Conservation (phyloP, 2,888 invertebrate species). For the Lysandra coridon region DNA sequence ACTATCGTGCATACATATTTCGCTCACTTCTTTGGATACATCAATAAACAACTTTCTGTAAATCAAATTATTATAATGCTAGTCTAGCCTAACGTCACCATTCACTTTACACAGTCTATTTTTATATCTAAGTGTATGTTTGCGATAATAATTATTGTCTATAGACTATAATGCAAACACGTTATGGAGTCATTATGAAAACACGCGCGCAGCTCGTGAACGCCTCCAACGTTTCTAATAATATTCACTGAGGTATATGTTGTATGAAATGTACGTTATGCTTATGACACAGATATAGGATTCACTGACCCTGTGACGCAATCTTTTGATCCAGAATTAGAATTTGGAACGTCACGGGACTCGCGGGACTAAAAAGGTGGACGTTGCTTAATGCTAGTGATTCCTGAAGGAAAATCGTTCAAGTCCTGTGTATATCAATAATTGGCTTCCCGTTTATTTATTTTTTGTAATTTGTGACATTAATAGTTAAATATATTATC, state of each 20-base stretch:
- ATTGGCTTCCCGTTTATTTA: not conserved
- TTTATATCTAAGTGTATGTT: slow-evolving; percentile 19
- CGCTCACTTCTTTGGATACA: not conserved
- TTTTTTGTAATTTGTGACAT: not conserved
- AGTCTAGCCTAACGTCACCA: not conserved
- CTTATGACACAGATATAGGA: not conserved
- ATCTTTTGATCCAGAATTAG: slow-evolving; percentile 9
- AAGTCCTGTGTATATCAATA: not conserved
- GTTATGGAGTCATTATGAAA: slow-evolving; percentile 31
- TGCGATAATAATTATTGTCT: slow-evolving; percentile 30
- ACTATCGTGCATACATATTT: not conserved
- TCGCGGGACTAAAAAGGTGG: not conserved
- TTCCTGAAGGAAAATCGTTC: not conserved
- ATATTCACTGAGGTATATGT: slow-evolving; percentile 12
- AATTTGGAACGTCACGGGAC: slow-evolving; percentile 1
- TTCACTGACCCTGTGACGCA: slow-evolving; percentile 29
- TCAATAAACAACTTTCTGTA: not conserved
- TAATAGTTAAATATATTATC: not conserved
- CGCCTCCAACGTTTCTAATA: slow-evolving; percentile 28
- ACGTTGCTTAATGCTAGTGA: not conserved
- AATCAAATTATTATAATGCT: slow-evolving; percentile 7
- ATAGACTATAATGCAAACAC: slow-evolving; percentile 28
- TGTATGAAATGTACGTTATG: not conserved
- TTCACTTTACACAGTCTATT: not conserved
- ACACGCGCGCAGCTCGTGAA: slow-evolving; percentile 34